These are phyloP conservation scores for Ibycter americanus DNA, from an alignment of 2,797 vertebrate genomes.

Conservation along the genomic window DNA sequence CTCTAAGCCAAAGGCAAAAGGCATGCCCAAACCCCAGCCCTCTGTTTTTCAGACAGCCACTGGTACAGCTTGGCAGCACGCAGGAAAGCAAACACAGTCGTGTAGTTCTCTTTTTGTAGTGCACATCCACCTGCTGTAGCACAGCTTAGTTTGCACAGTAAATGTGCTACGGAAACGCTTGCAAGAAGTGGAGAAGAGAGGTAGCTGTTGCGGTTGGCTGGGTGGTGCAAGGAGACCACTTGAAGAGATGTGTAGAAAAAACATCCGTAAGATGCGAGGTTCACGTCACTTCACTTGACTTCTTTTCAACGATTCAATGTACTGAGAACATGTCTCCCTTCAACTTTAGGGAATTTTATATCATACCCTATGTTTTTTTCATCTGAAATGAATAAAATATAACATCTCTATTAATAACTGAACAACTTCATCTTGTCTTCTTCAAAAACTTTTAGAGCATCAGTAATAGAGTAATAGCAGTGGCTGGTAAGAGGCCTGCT, in stretches of 20 bases:
- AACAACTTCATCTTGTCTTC: neutral
- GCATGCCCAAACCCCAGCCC: neutral
- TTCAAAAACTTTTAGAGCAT: conserved; percentile 42
- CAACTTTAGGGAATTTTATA: neutral
- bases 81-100: neutral
- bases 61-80: neutral
- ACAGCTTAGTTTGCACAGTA: too few species aligned
- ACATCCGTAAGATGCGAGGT: fast-evolving
- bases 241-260: neutral
- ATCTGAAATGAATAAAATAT: conserved; percentile 61
- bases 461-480: conserved; percentile 12
- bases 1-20: neutral
- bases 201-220: neutral
- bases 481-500: conserved; percentile 9
- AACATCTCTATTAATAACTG: conserved; percentile 46
- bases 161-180: neutral
- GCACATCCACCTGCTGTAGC: neutral
- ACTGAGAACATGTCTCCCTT: neutral
- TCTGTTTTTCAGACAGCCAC: neutral
- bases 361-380: conserved; percentile 12
- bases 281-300: neutral
- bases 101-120: fast-evolving
- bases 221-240: neutral
- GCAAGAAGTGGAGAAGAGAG: neutral
- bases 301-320: neutral